Evolutionary conservation across 2,888 invertebrate genomes (phyloP).

Genomic region (Bruchidius siliquastri): DNA sequence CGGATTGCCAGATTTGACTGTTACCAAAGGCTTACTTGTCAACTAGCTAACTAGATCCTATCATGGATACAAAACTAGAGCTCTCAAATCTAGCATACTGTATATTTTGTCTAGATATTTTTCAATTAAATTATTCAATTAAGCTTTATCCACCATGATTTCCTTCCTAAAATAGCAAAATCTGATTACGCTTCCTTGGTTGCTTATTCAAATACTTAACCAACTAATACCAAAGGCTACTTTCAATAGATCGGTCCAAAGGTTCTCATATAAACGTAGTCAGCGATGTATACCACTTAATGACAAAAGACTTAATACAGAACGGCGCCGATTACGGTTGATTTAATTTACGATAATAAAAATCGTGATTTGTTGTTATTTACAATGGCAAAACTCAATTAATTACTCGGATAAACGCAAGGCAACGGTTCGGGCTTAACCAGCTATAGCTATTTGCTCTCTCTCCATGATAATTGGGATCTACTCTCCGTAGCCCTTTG

Average conservation of each 20-base stretch:
- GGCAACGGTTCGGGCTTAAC: not conserved
- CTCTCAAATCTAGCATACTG: too few species aligned
- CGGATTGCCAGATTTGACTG: too few species aligned
- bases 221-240: too few species aligned
- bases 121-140: too few species aligned
- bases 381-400: constrained; percentile 30
- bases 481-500: not conserved
- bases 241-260: not conserved
- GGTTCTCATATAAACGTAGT: not conserved
- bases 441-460: not conserved
- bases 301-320: constrained; percentile 2
- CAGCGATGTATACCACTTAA: not conserved
- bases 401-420: constrained; percentile 20
- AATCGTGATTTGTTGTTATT: constrained; percentile 31
- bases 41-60: too few species aligned
- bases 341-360: constrained; percentile 35
- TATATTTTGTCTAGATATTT: too few species aligned
- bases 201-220: too few species aligned
- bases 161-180: too few species aligned
- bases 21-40: too few species aligned
- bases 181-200: too few species aligned
- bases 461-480: not conserved
- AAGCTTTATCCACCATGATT: too few species aligned
- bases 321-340: constrained; percentile 25
- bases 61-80: too few species aligned